Base-by-base conservation (phyloP, 1,140 invertebrate species). In the Dendroctonus ponderosae region DNA sequence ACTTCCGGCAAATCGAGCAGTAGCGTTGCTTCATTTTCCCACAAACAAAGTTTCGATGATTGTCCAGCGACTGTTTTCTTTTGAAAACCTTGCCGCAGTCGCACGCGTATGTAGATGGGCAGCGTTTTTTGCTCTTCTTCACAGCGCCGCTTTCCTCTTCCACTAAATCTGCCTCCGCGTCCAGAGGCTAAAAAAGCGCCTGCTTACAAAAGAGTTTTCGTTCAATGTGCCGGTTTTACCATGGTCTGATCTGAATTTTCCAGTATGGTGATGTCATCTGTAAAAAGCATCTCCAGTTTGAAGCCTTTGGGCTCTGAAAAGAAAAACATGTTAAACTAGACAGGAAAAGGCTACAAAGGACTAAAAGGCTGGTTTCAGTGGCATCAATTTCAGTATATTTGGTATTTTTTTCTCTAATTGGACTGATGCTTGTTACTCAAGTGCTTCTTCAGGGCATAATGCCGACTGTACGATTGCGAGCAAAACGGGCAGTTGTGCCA, bases 11-110 rank as follows among this genome's bases (percentile, higher is more conserved):
- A 9, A 62, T 14, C 5, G 40, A 5, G 48, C 68, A 69, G 41
- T 66, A 69, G 7, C 49, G 56, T 14, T 66, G 48, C 37, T 69
- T 69, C 42, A 69, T 64, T 54, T 66, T 58, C 6, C 68, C 68
- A 41, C 68, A 69, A 40, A 66, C 63, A 42, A 69, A 69, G 42
- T 69, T 69, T 8, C 62, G 38, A 38, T 69, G 68, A 14, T 58
- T 69, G 46, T 66, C 66, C 44, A 69, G 39, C n/a, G 68, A 69
- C 41, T 69, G 68, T 12, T 69, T 69, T 14, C 68, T 58, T 12
- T 66, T 66, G 39, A 69, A 69, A 7, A 12, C 58, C 42, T 69
- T 69, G 2, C 68, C 68, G 49, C 68, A 69, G 48, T 69, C 58
- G 41, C 68, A 69, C 2, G 26, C 7, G 14, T 64, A 69, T 39